Evolutionary conservation across 2,797 vertebrate genomes (phyloP).

Genomic region (Acipenser ruthenus): DNA sequence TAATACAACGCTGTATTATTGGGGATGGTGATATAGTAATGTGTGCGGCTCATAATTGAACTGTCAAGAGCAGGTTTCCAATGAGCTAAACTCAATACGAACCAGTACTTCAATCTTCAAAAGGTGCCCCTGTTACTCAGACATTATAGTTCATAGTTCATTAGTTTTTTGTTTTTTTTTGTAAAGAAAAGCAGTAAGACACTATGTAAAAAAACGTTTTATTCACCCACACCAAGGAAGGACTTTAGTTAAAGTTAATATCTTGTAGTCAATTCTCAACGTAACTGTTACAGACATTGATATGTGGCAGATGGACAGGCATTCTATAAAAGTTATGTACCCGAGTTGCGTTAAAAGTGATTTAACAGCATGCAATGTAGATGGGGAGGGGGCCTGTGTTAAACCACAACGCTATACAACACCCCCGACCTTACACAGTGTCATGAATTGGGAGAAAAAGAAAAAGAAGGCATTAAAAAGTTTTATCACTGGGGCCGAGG

Average conservation of each 20-base stretch:
- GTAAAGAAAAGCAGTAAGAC: no score
- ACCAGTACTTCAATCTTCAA: constrained; percentile 6
- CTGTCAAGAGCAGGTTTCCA: constrained; percentile 33
- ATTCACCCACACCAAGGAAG: no score
- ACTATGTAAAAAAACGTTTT: no score
- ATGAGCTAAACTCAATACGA: constrained; percentile 9
- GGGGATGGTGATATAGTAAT: constrained; percentile 16
- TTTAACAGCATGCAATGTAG: constrained; percentile 11
- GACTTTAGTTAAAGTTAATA: no score
- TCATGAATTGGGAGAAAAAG: neutral
- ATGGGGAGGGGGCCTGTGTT: neutral
- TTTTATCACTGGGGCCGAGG: neutral
- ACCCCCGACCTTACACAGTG: no score
- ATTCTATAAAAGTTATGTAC: no score
- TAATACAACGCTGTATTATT: constrained; percentile 29
- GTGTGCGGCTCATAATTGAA: constrained; percentile 35
- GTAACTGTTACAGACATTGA: no score
- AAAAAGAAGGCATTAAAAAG: neutral
- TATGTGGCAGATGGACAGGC: no score
- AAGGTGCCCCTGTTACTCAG: neutral
- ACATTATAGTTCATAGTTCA: no score
- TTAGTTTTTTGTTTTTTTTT: no score
- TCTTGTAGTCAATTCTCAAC: no score
- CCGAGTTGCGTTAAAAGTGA: neutral
- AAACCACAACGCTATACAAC: neutral